A percentile compares a stretch with the other conserved stretches of the same genome.
phyloP scores from a whole-genome alignment of 2,113 vertebrate species.

The Macquaria australasica region DNA sequence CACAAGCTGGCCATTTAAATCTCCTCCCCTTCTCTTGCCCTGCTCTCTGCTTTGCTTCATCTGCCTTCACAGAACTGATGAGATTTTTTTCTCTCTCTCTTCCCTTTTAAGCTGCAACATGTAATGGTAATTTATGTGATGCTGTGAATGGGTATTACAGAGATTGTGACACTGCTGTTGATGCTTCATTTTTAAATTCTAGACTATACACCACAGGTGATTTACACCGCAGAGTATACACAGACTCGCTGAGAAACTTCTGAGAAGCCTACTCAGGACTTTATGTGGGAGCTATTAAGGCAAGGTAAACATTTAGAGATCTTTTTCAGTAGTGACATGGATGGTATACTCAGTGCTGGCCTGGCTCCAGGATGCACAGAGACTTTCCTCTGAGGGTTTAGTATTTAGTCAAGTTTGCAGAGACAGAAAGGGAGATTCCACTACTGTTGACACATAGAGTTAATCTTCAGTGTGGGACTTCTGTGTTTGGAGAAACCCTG shows the following conservation, averaged over 20 bases:
- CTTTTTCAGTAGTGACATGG: slow-evolving; percentile 49
- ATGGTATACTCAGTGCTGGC: slow-evolving; percentile 37
- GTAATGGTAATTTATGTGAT: slow-evolving; percentile 50
- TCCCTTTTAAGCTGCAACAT: slow-evolving; percentile 10
- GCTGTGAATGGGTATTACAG: slow-evolving; percentile 42
- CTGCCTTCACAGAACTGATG: slow-evolving; percentile 34
- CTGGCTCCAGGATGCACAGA: slow-evolving; percentile 36
- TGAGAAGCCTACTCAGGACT: slow-evolving; percentile 26
- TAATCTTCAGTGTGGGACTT: slow-evolving; percentile 77
- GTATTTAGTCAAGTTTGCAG: slow-evolving; percentile 57
- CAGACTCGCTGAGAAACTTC: slow-evolving; percentile 35
- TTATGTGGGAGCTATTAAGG: slow-evolving; percentile 41
- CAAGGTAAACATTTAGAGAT: slow-evolving; percentile 64
- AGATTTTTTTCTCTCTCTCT: background rate
- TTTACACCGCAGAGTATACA: slow-evolving; percentile 50
- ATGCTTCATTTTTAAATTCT: slow-evolving; percentile 43
- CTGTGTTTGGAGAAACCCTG: slow-evolving; percentile 84
- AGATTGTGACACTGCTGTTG: slow-evolving; percentile 4
- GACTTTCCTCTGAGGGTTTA: slow-evolving; percentile 60
- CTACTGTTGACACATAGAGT: slow-evolving; percentile 78
- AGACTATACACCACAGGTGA: slow-evolving; percentile 65
- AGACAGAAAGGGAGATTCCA: slow-evolving; percentile 75
- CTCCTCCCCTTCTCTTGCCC: slow-evolving; percentile 81
- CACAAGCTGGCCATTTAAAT: slow-evolving; percentile 78
- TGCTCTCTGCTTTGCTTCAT: slow-evolving; percentile 57